Conservation (phyloP, 2,113 vertebrate species). For the Damaliscus lunatus region DNA sequence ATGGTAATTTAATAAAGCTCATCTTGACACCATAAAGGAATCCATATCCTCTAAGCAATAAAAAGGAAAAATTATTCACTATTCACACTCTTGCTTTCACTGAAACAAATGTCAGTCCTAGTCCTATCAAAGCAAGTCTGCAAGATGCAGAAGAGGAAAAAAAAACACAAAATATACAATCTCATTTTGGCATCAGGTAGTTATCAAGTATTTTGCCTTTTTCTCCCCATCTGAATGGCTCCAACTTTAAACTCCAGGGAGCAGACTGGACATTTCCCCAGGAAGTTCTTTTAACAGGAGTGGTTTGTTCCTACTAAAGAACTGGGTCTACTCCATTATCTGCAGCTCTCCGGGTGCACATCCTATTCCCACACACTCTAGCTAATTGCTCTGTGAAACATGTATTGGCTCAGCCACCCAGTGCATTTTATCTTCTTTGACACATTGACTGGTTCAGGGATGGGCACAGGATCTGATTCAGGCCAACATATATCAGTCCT, state of each 20-base stretch:
- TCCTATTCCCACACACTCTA: not conserved
- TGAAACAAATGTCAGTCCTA: not conserved
- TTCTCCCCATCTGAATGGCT: not conserved
- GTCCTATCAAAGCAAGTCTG: conserved; percentile 1
- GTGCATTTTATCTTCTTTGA: not conserved
- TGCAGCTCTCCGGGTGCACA: not conserved
- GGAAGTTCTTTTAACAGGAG: not conserved
- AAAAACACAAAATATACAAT: not conserved
- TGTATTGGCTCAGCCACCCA: no score
- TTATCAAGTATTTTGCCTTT: conserved; percentile 22
- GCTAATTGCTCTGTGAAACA: not conserved
- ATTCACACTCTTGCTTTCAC: conserved; percentile 12
- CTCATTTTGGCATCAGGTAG: not conserved
- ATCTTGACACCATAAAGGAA: not conserved
- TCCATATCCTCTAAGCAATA: not conserved
- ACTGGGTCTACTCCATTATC: not conserved
- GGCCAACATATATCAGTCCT: not conserved
- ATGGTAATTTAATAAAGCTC: not conserved
- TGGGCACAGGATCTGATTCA: no score
- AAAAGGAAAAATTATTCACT: conserved; percentile 48
- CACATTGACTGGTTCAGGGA: not conserved
- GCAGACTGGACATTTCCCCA: not conserved
- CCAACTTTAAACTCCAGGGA: not conserved
- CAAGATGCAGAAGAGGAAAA: conserved; percentile 41
- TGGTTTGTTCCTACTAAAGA: not conserved